These are phyloP conservation scores for Coronaproctus castanopsis DNA, from an alignment of 2,888 invertebrate species.

Conservation along the genomic window DNA sequence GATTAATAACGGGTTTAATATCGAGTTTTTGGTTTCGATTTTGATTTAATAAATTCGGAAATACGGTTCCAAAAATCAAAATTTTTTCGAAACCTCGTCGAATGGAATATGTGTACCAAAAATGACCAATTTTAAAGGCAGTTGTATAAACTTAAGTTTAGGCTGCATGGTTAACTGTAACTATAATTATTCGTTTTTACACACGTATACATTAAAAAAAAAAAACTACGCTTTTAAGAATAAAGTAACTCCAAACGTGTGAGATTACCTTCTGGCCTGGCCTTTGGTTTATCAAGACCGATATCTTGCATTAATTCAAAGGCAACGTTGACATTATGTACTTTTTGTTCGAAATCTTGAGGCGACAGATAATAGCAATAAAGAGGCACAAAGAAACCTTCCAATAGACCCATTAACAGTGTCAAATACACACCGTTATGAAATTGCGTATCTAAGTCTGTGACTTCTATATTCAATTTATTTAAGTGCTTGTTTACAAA, in stretches of 20 bases:
- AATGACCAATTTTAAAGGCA: too few relatives aligned
- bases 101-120: too few relatives aligned
- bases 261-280: conserved; percentile 71
- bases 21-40: too few relatives aligned
- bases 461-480: conserved; percentile 88
- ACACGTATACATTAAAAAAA: neutral
- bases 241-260: neutral
- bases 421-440: conserved; percentile 94
- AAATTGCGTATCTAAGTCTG: conserved; percentile 81
- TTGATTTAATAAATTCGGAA: too few relatives aligned
- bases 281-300: conserved; percentile 79
- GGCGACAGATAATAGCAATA: conserved; percentile 86
- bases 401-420: conserved; percentile 82
- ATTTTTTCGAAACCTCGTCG: too few relatives aligned
- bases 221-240: neutral
- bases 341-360: conserved; percentile 73
- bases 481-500: conserved; percentile 96
- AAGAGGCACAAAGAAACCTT: conserved; percentile 93
- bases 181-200: neutral
- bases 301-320: conserved; percentile 97
- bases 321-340: conserved; percentile 89
- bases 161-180: too few relatives aligned
- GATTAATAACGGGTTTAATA: too few relatives aligned
- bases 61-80: too few relatives aligned
- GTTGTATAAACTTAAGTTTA: too few relatives aligned